Evolutionary conservation across 37 sponge, comb jelly and placozoan species (phyloP), one percentile per base, ranked within the genome.

Genomic region (Spongia lamella): DNA sequence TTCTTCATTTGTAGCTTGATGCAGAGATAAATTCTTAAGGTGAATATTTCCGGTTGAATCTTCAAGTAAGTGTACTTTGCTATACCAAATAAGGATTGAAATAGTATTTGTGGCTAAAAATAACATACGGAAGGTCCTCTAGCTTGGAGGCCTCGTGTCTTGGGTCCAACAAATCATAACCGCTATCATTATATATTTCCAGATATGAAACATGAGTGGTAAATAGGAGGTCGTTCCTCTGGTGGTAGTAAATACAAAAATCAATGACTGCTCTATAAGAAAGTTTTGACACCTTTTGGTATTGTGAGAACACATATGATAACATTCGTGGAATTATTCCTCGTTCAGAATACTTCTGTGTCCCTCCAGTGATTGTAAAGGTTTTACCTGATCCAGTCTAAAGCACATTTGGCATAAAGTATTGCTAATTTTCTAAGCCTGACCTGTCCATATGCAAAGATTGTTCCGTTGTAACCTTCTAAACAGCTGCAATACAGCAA

Each of bases 381-480:
- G 97, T 96, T 72, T 96, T 96, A 1, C 96, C 96, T 22, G 96
- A 88, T 9, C 89, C 88, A 70, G 95, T 94, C 89, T 94, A n/a
- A 65, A 50, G 6, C 16, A 50, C 9, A 9, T 43, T 5, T 43
- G 7, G 9, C 5, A 43, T 43, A 43, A 13, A 13, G 7, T 7
- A 30, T 66, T 35, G 38, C 53, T 62, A 38, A 58, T 11, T 9
- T 9, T 43, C 5, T 9, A 43, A 43, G 9, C 5, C 9, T 9
- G 40, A 93, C 94, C 81, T 96, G 99, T 55, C 99, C 99, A 75
- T 98, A 98, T n/a, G 99, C 99, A 78, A 98, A 98, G 22, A 98
- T 84, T 20, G 99, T 98, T 16, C 96, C 99, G 78, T 98, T 98
- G 82, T 98, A 98, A 0, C 99, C 99, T 68, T 89, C 85, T 11